These are phyloP conservation scores for Macrotus californicus DNA, from an alignment of 2,113 vertebrate genomes.

Conservation along the genomic window DNA sequence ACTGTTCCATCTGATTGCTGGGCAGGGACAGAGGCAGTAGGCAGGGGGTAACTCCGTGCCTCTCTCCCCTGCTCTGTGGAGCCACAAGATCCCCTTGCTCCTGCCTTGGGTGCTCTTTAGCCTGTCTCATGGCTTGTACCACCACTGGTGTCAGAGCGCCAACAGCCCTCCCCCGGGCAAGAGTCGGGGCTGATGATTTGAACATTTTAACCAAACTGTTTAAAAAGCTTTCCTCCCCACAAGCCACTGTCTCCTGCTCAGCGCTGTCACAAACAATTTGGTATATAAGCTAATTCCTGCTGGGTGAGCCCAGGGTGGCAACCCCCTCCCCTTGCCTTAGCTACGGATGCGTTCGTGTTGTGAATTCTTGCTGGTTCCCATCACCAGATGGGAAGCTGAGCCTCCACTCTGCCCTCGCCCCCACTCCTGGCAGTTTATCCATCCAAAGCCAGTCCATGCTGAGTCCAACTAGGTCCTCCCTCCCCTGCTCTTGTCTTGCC, in stretches of 20 bases:
- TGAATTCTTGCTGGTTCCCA: background rate
- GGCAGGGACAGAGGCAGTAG: background rate
- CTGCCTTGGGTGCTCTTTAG: background rate
- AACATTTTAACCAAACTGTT: constrained; percentile 68
- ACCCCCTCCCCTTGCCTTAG: background rate
- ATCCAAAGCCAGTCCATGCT: background rate
- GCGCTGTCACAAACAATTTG: constrained; percentile 55
- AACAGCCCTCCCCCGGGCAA: constrained; percentile 11
- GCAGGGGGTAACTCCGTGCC: background rate
- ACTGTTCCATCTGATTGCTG: background rate
- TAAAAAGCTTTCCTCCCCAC: constrained; percentile 55
- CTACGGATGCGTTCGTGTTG: background rate
- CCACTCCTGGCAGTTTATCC: background rate
- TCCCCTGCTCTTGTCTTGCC: background rate
- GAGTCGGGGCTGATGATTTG: constrained; percentile 31
- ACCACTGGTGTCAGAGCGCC: background rate
- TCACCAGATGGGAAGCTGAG: constrained; percentile 38
- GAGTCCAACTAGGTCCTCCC: background rate
- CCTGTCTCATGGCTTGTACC: background rate
- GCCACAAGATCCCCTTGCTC: background rate
- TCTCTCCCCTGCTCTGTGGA: background rate
- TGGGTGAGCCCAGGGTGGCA: background rate
- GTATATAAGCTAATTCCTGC: constrained; percentile 15
- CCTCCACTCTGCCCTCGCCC: background rate
- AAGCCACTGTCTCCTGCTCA: constrained; percentile 42